Evolutionary conservation across 2,113 vertebrate genomes (phyloP).

Genomic region (Amphilophus citrinellus): DNA sequence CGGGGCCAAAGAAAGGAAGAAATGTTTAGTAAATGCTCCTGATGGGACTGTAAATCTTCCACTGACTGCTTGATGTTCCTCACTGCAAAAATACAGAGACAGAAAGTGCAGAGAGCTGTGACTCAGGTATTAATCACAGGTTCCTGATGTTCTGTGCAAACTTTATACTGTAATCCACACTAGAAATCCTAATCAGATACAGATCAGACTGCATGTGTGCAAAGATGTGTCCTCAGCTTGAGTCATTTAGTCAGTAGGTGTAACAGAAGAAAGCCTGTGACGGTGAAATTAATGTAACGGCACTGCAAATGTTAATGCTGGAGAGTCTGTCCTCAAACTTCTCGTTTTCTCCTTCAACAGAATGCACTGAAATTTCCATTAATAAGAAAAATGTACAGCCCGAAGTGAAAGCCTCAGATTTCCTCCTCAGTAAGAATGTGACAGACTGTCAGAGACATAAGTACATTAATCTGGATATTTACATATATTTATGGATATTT

Average conservation of each 20-base stretch:
- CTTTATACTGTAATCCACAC: not conserved
- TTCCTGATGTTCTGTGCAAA: constrained; percentile 4
- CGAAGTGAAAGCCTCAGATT: not conserved
- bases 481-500: not conserved
- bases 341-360: not conserved
- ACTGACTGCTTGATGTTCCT: not conserved
- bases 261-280: not conserved
- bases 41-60: not conserved
- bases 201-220: not conserved
- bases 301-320: not conserved
- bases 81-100: not conserved
- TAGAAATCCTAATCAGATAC: not conserved
- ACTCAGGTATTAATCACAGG: not conserved
- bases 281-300: not conserved
- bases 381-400: rapidly evolving
- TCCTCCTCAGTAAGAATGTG: not conserved
- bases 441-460: not conserved
- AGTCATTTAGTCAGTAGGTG: not conserved
- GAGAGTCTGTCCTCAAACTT: not conserved
- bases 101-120: not conserved
- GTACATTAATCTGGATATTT: not conserved
- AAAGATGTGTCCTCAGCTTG: not conserved
- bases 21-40: not conserved
- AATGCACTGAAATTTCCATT: not conserved
- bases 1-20: not conserved